Evolutionary conservation across 2,888 invertebrate species (phyloP).

Genomic region (Drosophila kambysellisi): DNA sequence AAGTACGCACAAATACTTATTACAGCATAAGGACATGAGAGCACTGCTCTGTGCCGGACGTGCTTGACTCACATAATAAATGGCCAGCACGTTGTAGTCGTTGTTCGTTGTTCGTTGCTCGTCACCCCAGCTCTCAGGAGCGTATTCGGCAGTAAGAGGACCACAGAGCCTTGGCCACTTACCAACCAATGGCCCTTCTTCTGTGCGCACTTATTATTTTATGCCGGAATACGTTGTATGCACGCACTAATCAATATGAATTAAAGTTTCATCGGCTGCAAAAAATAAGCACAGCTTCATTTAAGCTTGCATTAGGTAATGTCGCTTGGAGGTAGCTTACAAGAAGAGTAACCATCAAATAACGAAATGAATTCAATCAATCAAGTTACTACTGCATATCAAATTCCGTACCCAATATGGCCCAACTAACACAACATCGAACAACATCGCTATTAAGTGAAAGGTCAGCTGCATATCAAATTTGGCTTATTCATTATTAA

Average conservation of each 20-base stretch:
- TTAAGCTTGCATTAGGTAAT: not conserved
- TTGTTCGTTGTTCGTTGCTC: slow-evolving; percentile 9
- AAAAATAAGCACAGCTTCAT: not conserved
- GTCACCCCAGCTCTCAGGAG: slow-evolving; percentile 38
- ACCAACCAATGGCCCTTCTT: slow-evolving; percentile 22
- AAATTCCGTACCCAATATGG: not conserved
- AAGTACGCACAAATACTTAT: slow-evolving; percentile 51
- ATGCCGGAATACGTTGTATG: slow-evolving; percentile 23
- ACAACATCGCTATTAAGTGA: not conserved
- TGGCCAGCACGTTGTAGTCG: slow-evolving; percentile 45
- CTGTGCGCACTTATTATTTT: slow-evolving; percentile 20
- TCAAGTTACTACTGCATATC: not conserved
- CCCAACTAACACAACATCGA: slow-evolving; percentile 1
- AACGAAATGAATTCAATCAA: not conserved
- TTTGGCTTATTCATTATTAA: slow-evolving; percentile 16
- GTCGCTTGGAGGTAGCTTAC: not conserved
- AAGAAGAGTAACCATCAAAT: not conserved
- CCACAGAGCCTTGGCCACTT: slow-evolving; percentile 51
- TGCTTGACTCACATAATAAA: slow-evolving; percentile 61
- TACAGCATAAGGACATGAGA: slow-evolving; percentile 13
- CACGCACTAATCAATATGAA: slow-evolving; percentile 46
- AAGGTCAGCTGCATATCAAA: slow-evolving; percentile 1
- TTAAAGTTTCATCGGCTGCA: slow-evolving; percentile 21
- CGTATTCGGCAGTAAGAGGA: slow-evolving; percentile 51
- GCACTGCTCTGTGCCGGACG: slow-evolving; percentile 44